Conservation (phyloP, 1,140 invertebrate genomes). For the Zaprionus ghesquierei region DNA sequence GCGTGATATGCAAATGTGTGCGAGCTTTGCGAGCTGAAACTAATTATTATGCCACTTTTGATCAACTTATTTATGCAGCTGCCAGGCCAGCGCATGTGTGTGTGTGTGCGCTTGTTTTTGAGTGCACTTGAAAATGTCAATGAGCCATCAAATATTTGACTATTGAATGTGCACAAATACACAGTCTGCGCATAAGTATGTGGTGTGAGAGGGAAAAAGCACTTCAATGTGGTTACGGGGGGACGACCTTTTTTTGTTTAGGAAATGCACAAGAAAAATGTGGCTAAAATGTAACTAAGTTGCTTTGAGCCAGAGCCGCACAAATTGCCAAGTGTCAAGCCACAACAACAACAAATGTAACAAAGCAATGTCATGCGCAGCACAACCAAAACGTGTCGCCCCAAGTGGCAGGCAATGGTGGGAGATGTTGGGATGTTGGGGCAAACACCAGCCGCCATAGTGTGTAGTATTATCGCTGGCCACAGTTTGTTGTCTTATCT, state of each 20-base stretch:
- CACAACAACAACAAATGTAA: constrained; percentile 26
- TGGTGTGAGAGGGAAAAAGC: neutral
- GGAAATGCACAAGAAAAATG: neutral
- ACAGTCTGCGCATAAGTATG: constrained; percentile 18
- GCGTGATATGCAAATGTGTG: constrained; percentile 71
- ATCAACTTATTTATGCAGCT: constrained; percentile 77
- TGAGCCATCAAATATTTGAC: constrained; percentile 72
- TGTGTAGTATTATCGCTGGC: constrained; percentile 74
- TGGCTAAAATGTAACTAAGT: too few species aligned
- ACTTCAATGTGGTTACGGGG: neutral
- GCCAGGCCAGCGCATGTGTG: neutral
- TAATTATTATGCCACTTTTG: constrained; percentile 73
- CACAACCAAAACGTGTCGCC: constrained; percentile 73
- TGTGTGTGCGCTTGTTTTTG: constrained; percentile 47
- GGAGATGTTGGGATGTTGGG: constrained; percentile 19
- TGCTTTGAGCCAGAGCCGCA: neutral
- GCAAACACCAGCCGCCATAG: constrained; percentile 58
- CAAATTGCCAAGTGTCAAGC: neutral
- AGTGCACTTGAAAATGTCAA: constrained; percentile 74
- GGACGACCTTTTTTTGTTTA: neutral
- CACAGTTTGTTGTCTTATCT: constrained; percentile 78
- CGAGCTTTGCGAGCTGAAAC: constrained; percentile 49
- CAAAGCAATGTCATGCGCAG: constrained; percentile 74
- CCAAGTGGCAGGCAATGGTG: constrained; percentile 5
- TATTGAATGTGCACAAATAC: constrained; percentile 27